Evolutionary conservation across 1,140 invertebrate genomes (phyloP).

Genomic region (Cryptotermes secundus): DNA sequence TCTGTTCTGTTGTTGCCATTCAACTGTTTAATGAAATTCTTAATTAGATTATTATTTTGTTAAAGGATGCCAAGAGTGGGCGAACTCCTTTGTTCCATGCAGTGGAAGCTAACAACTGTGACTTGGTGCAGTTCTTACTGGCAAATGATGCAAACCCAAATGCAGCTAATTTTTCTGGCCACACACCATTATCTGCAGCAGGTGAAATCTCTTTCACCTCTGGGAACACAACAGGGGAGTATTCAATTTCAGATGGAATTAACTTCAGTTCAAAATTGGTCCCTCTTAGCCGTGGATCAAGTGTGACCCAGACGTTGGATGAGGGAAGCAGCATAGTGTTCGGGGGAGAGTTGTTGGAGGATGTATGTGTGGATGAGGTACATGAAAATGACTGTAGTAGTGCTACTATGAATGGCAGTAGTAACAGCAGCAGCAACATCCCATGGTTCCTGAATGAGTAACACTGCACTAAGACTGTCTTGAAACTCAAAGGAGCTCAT

Average conservation of each 20-base stretch:
- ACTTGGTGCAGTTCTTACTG: conserved; percentile 39
- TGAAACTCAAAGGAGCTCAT: too few relatives aligned
- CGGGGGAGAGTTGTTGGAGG: background rate
- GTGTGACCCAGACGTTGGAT: background rate
- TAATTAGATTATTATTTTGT: background rate
- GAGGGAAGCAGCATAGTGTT: background rate
- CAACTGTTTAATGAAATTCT: too few relatives aligned
- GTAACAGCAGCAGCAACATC: background rate
- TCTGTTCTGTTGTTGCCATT: too few relatives aligned
- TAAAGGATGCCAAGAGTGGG: conserved; percentile 43
- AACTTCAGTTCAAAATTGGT: conserved; percentile 1
- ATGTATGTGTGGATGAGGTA: background rate
- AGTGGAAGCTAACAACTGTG: conserved; percentile 39
- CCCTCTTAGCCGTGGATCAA: background rate
- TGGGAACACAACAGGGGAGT: background rate
- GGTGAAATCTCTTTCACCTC: background rate
- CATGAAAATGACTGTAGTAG: background rate
- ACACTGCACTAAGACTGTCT: background rate
- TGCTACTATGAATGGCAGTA: background rate
- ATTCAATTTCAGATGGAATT: background rate
- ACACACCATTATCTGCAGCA: conserved; percentile 37
- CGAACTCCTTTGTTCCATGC: conserved; percentile 47
- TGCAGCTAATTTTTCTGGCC: conserved; percentile 43
- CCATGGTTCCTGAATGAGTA: background rate
- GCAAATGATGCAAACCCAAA: conserved; percentile 40